phyloP scores from a whole-genome alignment of 2,888 invertebrate genomes.

The Microplitis deprimator region DNA sequence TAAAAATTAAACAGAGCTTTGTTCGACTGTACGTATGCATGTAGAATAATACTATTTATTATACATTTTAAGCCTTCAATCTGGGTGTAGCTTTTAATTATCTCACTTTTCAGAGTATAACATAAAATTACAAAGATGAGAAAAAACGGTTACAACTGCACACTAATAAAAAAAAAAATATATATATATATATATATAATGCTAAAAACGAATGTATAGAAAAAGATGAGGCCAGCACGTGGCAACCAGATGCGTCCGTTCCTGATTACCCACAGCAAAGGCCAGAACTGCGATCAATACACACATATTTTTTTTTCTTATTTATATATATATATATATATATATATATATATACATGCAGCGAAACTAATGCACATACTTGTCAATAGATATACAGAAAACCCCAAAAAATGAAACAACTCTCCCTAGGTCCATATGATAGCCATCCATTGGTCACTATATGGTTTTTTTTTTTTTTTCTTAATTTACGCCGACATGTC shows the following conservation, averaged over 20 bases:
- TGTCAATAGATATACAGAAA: not conserved
- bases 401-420: not conserved
- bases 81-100: not conserved
- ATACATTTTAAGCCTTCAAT: not conserved
- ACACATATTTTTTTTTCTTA: not conserved
- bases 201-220: not conserved
- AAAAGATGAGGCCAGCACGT: slow-evolving; percentile 47
- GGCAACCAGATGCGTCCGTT: slow-evolving; percentile 51
- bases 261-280: slow-evolving; percentile 21
- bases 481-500: not conserved
- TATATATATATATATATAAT: not conserved
- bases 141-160: not conserved
- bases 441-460: not conserved
- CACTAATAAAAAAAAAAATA: not conserved
- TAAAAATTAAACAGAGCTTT: not conserved
- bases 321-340: not conserved
- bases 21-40: not conserved
- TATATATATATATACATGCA: not conserved
- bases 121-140: not conserved
- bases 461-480: not conserved
- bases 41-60: not conserved
- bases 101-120: not conserved
- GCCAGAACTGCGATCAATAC: slow-evolving; percentile 25
- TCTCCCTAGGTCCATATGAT: not conserved
- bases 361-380: not conserved